Base-by-base conservation (phyloP, 2,797 vertebrate genomes). In the Gouania willdenowi region DNA sequence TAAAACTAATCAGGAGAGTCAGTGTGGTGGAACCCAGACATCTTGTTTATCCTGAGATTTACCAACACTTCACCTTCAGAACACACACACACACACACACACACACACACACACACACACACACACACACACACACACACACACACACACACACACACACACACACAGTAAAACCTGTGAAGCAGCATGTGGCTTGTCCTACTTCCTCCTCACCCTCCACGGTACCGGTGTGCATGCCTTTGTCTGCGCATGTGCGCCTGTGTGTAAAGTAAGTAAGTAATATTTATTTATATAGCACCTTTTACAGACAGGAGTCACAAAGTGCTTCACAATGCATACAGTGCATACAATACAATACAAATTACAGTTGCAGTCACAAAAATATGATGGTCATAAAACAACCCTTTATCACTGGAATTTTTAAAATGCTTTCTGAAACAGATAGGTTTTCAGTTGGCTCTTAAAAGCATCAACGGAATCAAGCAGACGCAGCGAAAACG, bases 171-270 rank as follows among this genome's bases (percentile, higher is more conserved):
- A 85, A 85, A 88, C 86, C 82, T 85, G 79, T 67, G 74, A 78
- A 81, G 74, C 84, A 84, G 87, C 76, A 78, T 88, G 85, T 83
- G 81, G 75, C 76, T 77, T 90, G 88, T 84, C 86, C 86, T 80
- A 88, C 72, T 88, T 90, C 79, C 66, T 82, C 62, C 69, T 82
- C 75, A 75, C 90, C 79, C 66, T 82, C 62, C 69, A 82, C 75
- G 75, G 71, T 84, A 84, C 78, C 75, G 84, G 80, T 58, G 53
- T 61, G 62, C 15, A 16, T 57, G 14, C 66, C 49, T 59, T 69
- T 39, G 46, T 49, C 31, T 41, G 30, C 39, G 44, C 32, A 36
- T 26, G 40, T 28, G 29, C 31, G 48, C 20, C 21, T 39, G 20
- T 33, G 23, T 26, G 41, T 26, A 26, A 37, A 37, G n/a, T n/a